These are phyloP conservation scores for Lycaon pictus DNA, from an alignment of 2,113 vertebrate species.

Conservation along the genomic window DNA sequence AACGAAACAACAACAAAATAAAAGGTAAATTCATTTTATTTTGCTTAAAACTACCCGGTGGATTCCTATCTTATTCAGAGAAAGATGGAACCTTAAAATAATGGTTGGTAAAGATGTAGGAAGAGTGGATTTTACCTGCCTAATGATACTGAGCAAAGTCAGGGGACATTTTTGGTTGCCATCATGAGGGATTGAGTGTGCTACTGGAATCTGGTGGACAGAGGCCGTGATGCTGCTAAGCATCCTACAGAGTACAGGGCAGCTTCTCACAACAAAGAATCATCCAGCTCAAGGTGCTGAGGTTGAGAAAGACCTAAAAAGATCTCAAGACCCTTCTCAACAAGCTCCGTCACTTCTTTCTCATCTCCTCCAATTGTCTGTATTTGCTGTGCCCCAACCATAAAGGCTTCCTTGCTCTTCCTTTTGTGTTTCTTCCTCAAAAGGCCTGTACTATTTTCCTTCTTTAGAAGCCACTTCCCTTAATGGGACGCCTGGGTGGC, in stretches of 20 bases:
- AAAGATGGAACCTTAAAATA: not conserved
- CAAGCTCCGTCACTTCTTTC: not conserved
- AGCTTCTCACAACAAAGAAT: not conserved
- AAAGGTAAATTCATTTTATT: not conserved
- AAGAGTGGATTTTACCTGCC: not conserved
- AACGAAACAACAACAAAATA: not conserved
- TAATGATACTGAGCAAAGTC: not conserved
- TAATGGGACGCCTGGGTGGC: no score
- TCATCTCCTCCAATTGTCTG: not conserved
- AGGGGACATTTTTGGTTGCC: not conserved
- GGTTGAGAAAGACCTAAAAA: not conserved
- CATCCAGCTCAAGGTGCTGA: not conserved
- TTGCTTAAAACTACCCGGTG: not conserved
- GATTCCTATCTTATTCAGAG: not conserved
- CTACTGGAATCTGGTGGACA: no score
- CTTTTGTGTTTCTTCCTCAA: not conserved
- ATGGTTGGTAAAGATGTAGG: not conserved
- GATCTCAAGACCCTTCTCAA: not conserved
- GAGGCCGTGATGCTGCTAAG: no score
- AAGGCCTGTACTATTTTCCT: not conserved
- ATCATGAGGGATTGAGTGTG: not conserved
- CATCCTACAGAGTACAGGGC: no score
- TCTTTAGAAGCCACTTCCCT: not conserved
- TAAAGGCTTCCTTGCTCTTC: no score
- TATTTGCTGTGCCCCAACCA: not conserved